phyloP scores from a whole-genome alignment of 92 coral and sea anemone species.

The Siderastrea radians region DNA sequence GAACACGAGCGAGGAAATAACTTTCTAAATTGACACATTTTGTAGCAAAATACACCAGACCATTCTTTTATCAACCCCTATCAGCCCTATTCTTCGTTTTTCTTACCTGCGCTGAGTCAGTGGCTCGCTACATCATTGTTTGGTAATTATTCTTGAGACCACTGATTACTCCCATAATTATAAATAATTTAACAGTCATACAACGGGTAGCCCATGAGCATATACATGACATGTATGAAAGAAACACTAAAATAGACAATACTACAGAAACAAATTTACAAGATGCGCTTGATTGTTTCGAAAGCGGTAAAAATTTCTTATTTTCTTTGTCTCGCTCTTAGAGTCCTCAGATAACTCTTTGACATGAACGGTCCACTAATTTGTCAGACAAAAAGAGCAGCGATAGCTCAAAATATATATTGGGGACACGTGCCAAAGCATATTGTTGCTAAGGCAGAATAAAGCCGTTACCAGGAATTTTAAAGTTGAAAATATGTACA shows the following conservation, averaged over 20 bases:
- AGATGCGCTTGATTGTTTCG: neutral
- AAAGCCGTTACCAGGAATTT: too few species aligned
- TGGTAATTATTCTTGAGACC: neutral
- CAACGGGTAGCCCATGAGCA: neutral
- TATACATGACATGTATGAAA: neutral
- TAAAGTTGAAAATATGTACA: too few species aligned
- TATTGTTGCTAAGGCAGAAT: neutral
- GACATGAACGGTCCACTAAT: too few species aligned
- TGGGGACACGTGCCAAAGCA: neutral
- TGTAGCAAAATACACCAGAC: neutral
- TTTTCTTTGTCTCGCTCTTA: too few species aligned
- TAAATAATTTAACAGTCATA: neutral
- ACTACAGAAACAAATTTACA: neutral
- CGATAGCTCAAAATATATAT: neutral
- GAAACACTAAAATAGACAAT: neutral
- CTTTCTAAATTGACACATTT: neutral
- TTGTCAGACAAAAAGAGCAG: too few species aligned
- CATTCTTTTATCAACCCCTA: neutral
- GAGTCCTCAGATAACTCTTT: too few species aligned
- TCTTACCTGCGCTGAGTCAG: neutral
- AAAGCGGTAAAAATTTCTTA: too few species aligned
- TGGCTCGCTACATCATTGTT: neutral
- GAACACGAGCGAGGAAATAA: constrained; percentile 8
- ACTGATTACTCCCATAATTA: constrained; percentile 9
- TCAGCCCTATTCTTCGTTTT: neutral